Conservation (phyloP, 2,113 vertebrate genomes). For the Clarias macrocephalus region DNA sequence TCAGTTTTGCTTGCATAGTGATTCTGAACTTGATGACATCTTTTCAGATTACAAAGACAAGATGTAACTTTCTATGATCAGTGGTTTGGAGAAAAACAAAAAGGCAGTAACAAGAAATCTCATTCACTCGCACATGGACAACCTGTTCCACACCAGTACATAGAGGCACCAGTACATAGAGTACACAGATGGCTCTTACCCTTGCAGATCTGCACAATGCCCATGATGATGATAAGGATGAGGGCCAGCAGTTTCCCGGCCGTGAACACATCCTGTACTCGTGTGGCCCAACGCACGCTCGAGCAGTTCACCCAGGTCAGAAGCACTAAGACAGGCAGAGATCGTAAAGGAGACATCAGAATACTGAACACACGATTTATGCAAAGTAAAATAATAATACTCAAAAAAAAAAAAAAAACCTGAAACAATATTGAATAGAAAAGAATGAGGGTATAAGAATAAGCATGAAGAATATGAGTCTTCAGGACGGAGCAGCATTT, state of each 20-base stretch:
- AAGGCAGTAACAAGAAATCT: background rate
- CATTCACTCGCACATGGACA: background rate
- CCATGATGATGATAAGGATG: conserved; percentile 89
- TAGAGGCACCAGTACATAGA: background rate
- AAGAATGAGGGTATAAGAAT: background rate
- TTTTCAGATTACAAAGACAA: conserved; percentile 13
- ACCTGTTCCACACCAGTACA: background rate
- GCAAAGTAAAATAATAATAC: background rate
- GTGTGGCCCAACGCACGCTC: conserved; percentile 90
- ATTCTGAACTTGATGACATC: conserved; percentile 40
- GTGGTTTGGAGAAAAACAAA: background rate
- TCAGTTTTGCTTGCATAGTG: conserved; percentile 52
- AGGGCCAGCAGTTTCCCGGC: conserved; percentile 89
- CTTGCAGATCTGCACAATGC: conserved; percentile 90
- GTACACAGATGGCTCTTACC: conserved; percentile 67
- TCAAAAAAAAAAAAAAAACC: background rate
- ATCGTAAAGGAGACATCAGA: background rate
- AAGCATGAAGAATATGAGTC: background rate
- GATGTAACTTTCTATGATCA: background rate
- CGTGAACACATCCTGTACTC: conserved; percentile 90
- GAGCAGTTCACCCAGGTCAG: conserved; percentile 88
- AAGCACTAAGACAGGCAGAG: conserved; percentile 64
- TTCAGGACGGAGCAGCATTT: background rate
- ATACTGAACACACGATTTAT: background rate
- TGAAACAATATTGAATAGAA: background rate